Evolutionary conservation across 2,888 invertebrate species (phyloP).

Genomic region (Eupithecia subumbrata): DNA sequence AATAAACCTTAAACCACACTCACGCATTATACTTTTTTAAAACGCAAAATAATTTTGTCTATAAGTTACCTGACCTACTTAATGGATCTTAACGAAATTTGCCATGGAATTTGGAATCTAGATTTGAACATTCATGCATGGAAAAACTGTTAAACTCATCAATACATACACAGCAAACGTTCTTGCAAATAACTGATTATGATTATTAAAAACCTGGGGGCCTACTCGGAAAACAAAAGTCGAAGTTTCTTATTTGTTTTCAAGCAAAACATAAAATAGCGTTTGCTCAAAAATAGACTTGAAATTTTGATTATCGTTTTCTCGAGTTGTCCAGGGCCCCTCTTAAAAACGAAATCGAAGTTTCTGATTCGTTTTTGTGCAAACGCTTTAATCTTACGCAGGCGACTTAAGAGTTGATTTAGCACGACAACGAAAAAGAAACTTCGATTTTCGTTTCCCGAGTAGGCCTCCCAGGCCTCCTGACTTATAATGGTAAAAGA

Average conservation of each 20-base stretch:
- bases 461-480: background rate
- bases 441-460: no score
- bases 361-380: no score
- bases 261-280: no score
- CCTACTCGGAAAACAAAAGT: no score
- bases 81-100: background rate
- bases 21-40: background rate
- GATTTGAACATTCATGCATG: background rate
- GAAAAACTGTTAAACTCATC: background rate
- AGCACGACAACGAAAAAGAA: no score
- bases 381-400: no score
- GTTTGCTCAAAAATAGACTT: no score
- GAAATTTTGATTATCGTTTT: no score
- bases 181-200: background rate
- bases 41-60: background rate
- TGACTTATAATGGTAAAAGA: background rate
- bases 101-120: background rate
- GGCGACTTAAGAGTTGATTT: no score
- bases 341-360: background rate
- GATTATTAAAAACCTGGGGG: background rate
- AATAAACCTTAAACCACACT: no score
- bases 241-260: no score
- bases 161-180: background rate
- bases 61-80: background rate
- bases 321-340: background rate